These are phyloP conservation scores for Laupala kohalensis DNA, from an alignment of 1,140 invertebrate genomes.

Conservation along the genomic window DNA sequence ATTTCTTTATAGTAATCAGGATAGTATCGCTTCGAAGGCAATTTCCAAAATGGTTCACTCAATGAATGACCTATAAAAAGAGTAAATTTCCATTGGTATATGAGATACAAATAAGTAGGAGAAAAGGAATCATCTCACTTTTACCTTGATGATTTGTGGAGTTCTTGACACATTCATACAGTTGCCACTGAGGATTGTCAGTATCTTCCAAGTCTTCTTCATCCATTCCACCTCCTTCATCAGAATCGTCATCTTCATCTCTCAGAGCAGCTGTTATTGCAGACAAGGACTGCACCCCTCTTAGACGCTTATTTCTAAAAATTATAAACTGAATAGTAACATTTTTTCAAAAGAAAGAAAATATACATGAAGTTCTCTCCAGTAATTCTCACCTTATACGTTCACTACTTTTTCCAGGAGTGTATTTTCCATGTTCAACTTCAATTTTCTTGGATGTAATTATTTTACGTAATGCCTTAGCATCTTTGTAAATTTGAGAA, in stretches of 20 bases:
- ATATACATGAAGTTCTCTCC: not conserved
- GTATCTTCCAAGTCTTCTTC: constrained; percentile 47
- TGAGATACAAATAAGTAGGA: too few species aligned
- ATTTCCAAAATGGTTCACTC: constrained; percentile 81
- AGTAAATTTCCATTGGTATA: too few species aligned
- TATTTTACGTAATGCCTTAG: constrained; percentile 73
- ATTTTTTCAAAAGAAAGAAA: not conserved
- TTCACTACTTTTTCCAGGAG: constrained; percentile 36
- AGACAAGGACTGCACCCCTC: constrained; percentile 35
- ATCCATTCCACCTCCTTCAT: constrained; percentile 46
- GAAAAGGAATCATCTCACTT: too few species aligned
- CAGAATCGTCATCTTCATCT: constrained; percentile 33
- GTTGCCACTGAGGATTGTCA: constrained; percentile 64
- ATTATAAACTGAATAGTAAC: not conserved
- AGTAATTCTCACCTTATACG: constrained; percentile 33
- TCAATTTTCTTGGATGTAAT: constrained; percentile 49
- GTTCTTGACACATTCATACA: constrained; percentile 64
- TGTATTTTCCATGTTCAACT: constrained; percentile 41
- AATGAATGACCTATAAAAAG: constrained; percentile 44
- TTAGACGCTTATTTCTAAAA: constrained; percentile 29
- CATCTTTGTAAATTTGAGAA: constrained; percentile 93
- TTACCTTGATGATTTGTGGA: constrained; percentile 33
- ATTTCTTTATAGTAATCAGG: constrained; percentile 98
- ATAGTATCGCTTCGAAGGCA: constrained; percentile 80
- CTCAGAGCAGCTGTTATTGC: constrained; percentile 43